These are phyloP conservation scores for Danio tinwini DNA, from an alignment of 2,797 vertebrate species.

Conservation along the genomic window DNA sequence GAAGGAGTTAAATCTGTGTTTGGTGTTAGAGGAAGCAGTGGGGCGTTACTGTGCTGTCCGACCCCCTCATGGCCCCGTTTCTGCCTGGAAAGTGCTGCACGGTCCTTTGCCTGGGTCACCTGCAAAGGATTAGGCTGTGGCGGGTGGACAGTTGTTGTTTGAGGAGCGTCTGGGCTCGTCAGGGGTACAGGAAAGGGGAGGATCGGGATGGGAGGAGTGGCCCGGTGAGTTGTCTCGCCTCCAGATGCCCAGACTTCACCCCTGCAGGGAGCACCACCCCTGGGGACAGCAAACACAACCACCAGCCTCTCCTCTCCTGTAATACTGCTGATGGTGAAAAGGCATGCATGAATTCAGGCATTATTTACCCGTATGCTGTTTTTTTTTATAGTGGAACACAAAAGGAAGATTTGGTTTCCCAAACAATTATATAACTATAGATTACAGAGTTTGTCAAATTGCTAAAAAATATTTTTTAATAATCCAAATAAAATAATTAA, in stretches of 20 bases:
- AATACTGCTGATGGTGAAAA: not conserved
- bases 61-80: constrained; percentile 59
- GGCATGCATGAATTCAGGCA: not conserved
- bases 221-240: constrained; percentile 41
- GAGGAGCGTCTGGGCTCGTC: constrained; percentile 74
- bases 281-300: constrained; percentile 24
- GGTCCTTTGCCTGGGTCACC: constrained; percentile 73
- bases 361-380: not conserved
- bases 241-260: constrained; percentile 53
- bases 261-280: constrained; percentile 23
- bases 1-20: constrained; percentile 45
- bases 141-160: constrained; percentile 81
- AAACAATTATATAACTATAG: not conserved
- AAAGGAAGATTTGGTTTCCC: not conserved
- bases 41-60: constrained; percentile 41
- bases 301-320: not conserved
- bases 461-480: too few relatives aligned
- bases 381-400: not conserved
- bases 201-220: not conserved
- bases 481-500: too few relatives aligned
- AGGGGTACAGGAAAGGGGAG: constrained; percentile 38
- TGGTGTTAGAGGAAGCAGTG: constrained; percentile 40
- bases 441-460: not conserved
- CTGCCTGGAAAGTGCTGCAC: constrained; percentile 58
- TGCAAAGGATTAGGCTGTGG: constrained; percentile 72